Evolutionary conservation across 1,140 invertebrate species (phyloP), one percentile per base, ranked within the genome.

Genomic region (Drosophila navojoa): DNA sequence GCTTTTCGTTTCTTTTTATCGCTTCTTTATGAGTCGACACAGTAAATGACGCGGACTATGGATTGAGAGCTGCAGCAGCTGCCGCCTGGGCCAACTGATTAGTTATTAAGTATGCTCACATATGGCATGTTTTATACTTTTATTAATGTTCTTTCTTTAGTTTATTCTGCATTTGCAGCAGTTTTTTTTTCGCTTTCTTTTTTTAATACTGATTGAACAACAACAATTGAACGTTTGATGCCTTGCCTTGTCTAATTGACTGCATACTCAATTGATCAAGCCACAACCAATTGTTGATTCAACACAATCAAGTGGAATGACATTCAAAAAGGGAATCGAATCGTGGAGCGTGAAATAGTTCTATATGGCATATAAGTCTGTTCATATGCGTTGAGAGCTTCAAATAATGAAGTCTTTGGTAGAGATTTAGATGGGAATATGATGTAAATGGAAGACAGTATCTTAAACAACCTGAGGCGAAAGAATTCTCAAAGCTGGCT

Each of bases 31-130:
- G 42, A 45, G 15, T 52, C 22, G 52, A 59, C 53, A 47, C 13
- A 38, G 19, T n/a, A 13, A 29, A 29, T 32, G 32, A 55, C 7
- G n/a, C 42, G n/a, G 32, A 19, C 19, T 47, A 54, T 50, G n/a
- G 35, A 35, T 19, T 47, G 40, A 60, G 38, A 27, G 35, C 54
- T 45, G 47, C 47, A 47, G 29, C 60, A 47, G 38, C 60, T 64
- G 45, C 22, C 19, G 40, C 15, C 63, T 72, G 49, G n/a, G 29
- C 52, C 66, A 72, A 68, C 70, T 68, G 71, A 69, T 73, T 69
- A 73, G 71, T 73, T 54, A 73, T 61, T 57, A 73, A 59, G 5
- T 11, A 15, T 63, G 44, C 19, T 32, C 11, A 15, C 38, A 25
- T 42, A 45, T 35, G 13, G 11, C 35, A 13, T 57, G 32, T 50